A percentile compares a stretch with the other conserved stretches of the same genome.
phyloP scores from a whole-genome alignment of 2,888 invertebrate species.

The Acrocera orbiculus region DNA sequence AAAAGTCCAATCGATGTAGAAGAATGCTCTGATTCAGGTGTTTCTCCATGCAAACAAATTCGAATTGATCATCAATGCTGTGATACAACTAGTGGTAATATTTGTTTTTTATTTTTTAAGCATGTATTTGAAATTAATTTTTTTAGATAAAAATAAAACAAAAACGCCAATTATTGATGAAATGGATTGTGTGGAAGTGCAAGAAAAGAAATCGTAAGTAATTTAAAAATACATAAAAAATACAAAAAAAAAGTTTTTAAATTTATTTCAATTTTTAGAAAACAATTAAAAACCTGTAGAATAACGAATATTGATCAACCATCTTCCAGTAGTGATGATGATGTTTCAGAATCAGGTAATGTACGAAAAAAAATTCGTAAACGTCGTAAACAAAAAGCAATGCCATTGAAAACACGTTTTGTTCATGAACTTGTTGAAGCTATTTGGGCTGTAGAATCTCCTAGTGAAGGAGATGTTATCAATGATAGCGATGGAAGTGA shows the following conservation, averaged over 20 bases:
- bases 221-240: not conserved
- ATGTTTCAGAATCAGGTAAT: slow-evolving; percentile 18
- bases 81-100: slow-evolving; percentile 21
- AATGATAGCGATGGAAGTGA: slow-evolving; percentile 29
- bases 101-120: slow-evolving; percentile 1
- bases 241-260: not conserved
- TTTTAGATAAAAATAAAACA: slow-evolving; percentile 16
- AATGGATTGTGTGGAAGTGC: slow-evolving; percentile 8
- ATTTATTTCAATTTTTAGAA: slow-evolving; percentile 1
- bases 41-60: slow-evolving; percentile 36
- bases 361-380: slow-evolving; percentile 26
- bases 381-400: slow-evolving; percentile 23
- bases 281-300: slow-evolving; percentile 24
- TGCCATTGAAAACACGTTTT: slow-evolving; percentile 21
- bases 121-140: slow-evolving; percentile 1
- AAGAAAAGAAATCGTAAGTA: slow-evolving; percentile 12
- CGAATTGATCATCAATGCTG: slow-evolving; percentile 25
- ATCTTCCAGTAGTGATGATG: slow-evolving; percentile 25
- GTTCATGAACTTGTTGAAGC: slow-evolving; percentile 39
- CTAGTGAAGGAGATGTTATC: slow-evolving; percentile 35
- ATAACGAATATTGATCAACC: slow-evolving; percentile 22
- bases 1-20: slow-evolving; percentile 33
- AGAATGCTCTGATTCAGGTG: slow-evolving; percentile 31
- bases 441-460: slow-evolving; percentile 43
- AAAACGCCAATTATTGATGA: slow-evolving; percentile 12